Base-by-base conservation (phyloP, 2,888 invertebrate species). In the Halictus quadricinctus region DNA sequence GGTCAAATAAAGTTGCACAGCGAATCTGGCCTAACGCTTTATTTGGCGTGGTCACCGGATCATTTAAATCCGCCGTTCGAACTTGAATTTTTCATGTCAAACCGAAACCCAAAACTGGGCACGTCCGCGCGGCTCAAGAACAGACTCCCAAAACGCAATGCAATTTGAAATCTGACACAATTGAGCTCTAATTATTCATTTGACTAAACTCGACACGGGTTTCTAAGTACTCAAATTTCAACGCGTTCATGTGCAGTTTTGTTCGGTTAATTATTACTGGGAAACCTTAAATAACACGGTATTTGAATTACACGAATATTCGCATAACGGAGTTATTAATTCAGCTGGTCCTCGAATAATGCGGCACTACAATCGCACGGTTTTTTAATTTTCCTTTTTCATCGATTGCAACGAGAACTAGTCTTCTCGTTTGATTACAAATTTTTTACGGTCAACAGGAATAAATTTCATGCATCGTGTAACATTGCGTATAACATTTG, bases 91-190 rank as follows among this genome's bases (percentile, higher is more conserved):
- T 50, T 36, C 43, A 12, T 21, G 41, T 41, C 10, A 18, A 41
- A 7, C 18, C 18, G 10, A 69, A 10, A 80, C 60, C 76, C 69
- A 70, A 64, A 74, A 72, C 58, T 72, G n/a, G 80, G 5, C 48
- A 72, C 41, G 75, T 80, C 72, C 75, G 76, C 83, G 83, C 6
- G 1, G 29, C 13, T 25, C 64, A 15, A n/a, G 1, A 12, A n/a
- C 58, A n/a, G 58, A 0, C n/a, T 58, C 79, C 78, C 83, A 76
- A 80, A 83, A 85, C 82, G 77, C 80, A n/a, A 72, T 75, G 58
- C 66, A 80, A 72, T 64, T 72, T n/a, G 4, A n/a, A n/a, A n/a
- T 1, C 12, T 1, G n/a, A n/a, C 12, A 5, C 58, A 1, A n/a
- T 58, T 12, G n/a, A 58, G n/a, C n/a, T n/a, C 12, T 36, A 10